Evolutionary conservation across 1,140 invertebrate genomes (phyloP), one percentile per base, ranked within the genome.

Genomic region (Drosophila murphyi): DNA sequence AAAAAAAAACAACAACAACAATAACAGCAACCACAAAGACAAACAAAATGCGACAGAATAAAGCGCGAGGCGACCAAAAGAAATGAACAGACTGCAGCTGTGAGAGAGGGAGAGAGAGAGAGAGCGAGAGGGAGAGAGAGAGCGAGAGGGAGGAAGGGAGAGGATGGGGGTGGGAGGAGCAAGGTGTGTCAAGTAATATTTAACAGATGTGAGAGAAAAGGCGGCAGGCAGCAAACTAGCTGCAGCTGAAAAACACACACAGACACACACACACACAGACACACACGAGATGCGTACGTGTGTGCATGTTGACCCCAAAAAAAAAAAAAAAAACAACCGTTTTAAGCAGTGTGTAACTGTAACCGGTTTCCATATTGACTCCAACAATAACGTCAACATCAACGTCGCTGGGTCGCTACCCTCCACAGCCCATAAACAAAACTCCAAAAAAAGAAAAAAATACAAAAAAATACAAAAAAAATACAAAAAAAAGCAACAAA

Each of bases 21-120:
- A 43, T 3, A 28, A 41, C 34, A 56, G 31, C 8, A 56, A 65
- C 52, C 10, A 50, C 12, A 72, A 45, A 70, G 35, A 50, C 10
- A 70, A 62, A 85, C 82, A 80, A 83, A 2, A 37, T 72, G 80
- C 80, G 69, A 77, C 83, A 88, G 83, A 87, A 88, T 87, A 55
- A 64, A 56, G 54, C 79, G 62, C 50, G 48, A 54, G 35, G 68
- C 65, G 61, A 45, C 48, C 32, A 54, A 60, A 34, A 62, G 51
- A 45, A 41, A 62, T 64, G 20, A 20, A 20, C 20, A 20, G 20
- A 20, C 20, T 20, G 20, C 20, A 20, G 20, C 20, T 20, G 20
- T 20, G 20, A 20, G 20, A 20, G 20, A 20, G 20, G 1, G 20
- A 20, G 20, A 20, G 0, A 20, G 20, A 20, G 20, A 50, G 20